Base-by-base conservation (phyloP, 2,797 vertebrate genomes). In the Sebastes nivosus region DNA sequence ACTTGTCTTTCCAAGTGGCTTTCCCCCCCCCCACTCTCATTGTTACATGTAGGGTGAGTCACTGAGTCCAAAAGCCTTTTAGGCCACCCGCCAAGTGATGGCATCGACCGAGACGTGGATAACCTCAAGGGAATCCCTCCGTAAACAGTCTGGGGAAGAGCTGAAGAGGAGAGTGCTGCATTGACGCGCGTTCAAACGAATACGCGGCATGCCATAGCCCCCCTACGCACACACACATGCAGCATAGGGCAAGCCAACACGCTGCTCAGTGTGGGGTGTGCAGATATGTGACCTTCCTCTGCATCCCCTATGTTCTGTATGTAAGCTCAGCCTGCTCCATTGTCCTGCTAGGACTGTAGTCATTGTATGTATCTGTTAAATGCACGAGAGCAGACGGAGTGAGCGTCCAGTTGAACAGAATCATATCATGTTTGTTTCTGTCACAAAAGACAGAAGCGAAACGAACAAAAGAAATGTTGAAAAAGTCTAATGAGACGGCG, bases 61-160 rank as follows among this genome's bases (percentile, higher is more conserved):
- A 94, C 82, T 86, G 76, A 52, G 46, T 86, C 81, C 75, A 81
- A 87, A 88, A 74, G 89, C 82, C 68, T 38, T 42, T 77, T 25
- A 61, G 85, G 91, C 85, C 82, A 46, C 46, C 8, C 5, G 88
- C 91, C 88, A 85, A 94, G 85, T 86, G 89, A 83, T 82, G 86
- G 83, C 91, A 87, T 82, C 50, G 13, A 67, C 38, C 18, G 46
- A 80, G 82, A 9, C 8, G 52, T 54, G 80, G 76, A 80, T 66
- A 79, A 81, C 75, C 90, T 89, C 84, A 67, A 88, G 91, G 93
- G 93, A 93, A 93, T 93, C 92, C 90, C 88, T 88, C 79, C 20
- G 60, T 76, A 87, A 87, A 87, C 84, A 80, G 83, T 72, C 65
- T 81, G 80, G 67, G 87, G 82, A 81, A 18, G 30, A 68, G 72